Evolutionary conservation across 2,888 invertebrate genomes (phyloP), one percentile per base, ranked within the genome.

Genomic region (Acleris sparsana): DNA sequence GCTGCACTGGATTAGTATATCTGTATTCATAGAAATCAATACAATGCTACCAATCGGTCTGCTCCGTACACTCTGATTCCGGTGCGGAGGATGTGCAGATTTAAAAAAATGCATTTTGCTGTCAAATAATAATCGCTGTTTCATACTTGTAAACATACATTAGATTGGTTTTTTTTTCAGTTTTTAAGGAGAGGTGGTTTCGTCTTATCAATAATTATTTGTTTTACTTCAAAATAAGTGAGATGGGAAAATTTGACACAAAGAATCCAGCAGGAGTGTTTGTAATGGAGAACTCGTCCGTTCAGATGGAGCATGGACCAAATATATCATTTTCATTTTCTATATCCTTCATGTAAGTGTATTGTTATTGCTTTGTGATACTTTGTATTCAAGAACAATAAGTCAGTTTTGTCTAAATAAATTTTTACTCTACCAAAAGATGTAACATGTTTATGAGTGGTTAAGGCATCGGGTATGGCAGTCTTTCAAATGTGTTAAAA

Each of bases 141-240:
- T n/a, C n/a, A n/a, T n/a, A n/a, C n/a, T n/a, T n/a, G n/a, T n/a
- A n/a, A n/a, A n/a, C n/a, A n/a, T n/a, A n/a, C n/a, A n/a, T n/a
- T n/a, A n/a, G n/a, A n/a, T n/a, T n/a, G n/a, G n/a, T n/a, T n/a
- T 75, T 72, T 63, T 59, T 93, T 93, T 68, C 88, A 95, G 95
- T 93, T 55, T 96, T 95, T 80, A 96, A 96, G 85, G 96, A 96
- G 81, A 93, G 96, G 80, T 96, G 95, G 94, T 97, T 96, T 85
- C 95, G 96, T 77, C 85, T 97, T 63, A 93, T 95, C 71, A 94
- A 94, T 74, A 97, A 97, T 84, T 93, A 96, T 76, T 86, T 97
- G 59, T 97, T 96, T 87, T 96, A 96, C 83, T 96, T 95, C 84
- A 94, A 96, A 81, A 93, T 96, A 70, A 95, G 94, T 84, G 94